phyloP scores from a whole-genome alignment of 2,888 invertebrate species.

The Syrista parreyssii region DNA sequence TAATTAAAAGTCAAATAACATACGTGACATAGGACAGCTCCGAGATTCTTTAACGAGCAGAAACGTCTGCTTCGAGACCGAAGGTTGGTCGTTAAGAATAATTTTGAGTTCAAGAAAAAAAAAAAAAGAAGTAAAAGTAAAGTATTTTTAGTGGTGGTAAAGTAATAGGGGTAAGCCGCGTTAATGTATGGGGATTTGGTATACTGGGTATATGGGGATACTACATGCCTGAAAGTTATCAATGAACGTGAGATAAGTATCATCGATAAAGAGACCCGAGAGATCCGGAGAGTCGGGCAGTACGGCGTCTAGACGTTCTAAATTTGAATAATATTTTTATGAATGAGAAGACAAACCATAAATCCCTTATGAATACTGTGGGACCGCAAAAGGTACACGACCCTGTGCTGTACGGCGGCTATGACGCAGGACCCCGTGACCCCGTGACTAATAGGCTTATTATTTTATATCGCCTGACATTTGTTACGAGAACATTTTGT shows the following conservation, averaged over 20 bases:
- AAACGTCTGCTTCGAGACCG: neutral
- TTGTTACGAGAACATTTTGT: constrained; percentile 47
- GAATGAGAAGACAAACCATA: constrained; percentile 63
- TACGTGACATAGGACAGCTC: neutral
- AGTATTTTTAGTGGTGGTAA: neutral
- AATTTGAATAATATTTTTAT: constrained; percentile 66
- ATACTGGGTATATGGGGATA: neutral
- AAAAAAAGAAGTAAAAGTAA: neutral
- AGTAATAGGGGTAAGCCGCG: neutral
- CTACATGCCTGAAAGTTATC: constrained; percentile 33
- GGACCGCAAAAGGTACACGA: constrained; percentile 27
- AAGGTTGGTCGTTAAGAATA: neutral
- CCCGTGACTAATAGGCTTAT: constrained; percentile 63
- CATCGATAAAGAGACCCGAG: constrained; percentile 27
- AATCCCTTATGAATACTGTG: constrained; percentile 56
- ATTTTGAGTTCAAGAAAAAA: neutral
- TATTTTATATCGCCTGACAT: constrained; percentile 62
- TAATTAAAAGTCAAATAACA: neutral
- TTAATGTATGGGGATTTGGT: neutral
- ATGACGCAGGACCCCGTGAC: constrained; percentile 30
- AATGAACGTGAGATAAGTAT: constrained; percentile 45
- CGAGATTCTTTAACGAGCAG: neutral
- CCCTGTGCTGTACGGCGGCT: neutral
- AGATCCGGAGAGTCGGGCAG: constrained; percentile 12
- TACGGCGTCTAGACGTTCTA: constrained; percentile 59